A percentile compares a stretch with the other conserved stretches of the same genome.
Evolutionary conservation across 2,797 vertebrate species (phyloP).

Genomic region (Falco naumanni): DNA sequence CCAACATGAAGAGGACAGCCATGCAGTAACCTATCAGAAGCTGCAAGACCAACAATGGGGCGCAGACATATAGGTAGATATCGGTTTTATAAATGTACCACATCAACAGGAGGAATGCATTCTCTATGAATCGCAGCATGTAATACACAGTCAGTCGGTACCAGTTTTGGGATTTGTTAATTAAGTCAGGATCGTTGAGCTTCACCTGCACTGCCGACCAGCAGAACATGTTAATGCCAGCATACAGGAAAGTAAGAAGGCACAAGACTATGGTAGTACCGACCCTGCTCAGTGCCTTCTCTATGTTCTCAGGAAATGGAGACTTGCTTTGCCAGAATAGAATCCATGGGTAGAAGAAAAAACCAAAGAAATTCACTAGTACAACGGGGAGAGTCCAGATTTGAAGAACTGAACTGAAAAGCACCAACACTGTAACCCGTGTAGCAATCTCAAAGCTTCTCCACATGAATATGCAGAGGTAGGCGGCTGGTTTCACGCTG

Average conservation of each 20-base stretch:
- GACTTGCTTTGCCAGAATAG: slow-evolving; percentile 93
- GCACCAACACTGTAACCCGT: slow-evolving; percentile 89
- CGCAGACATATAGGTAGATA: slow-evolving; percentile 86
- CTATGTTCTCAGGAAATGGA: slow-evolving; percentile 94
- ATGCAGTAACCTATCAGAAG: slow-evolving; percentile 87
- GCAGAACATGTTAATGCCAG: slow-evolving; percentile 98
- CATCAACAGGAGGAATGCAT: slow-evolving; percentile 87
- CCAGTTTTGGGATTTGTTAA: slow-evolving; percentile 95
- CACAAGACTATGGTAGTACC: slow-evolving; percentile 93
- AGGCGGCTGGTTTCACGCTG: slow-evolving; percentile 87
- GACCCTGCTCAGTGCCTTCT: slow-evolving; percentile 90
- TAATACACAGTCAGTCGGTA: slow-evolving; percentile 91
- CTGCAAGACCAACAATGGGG: slow-evolving; percentile 88
- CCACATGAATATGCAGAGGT: slow-evolving; percentile 95
- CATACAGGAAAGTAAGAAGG: slow-evolving; percentile 94
- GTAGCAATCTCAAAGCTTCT: slow-evolving; percentile 96
- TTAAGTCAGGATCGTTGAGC: slow-evolving; percentile 91
- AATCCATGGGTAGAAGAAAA: slow-evolving; percentile 93
- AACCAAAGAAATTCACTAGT: slow-evolving; percentile 88
- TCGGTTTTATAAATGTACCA: slow-evolving; percentile 94
- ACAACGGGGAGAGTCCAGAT: slow-evolving; percentile 89
- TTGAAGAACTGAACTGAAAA: slow-evolving; percentile 94
- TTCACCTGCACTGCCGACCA: slow-evolving; percentile 96
- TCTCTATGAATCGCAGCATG: slow-evolving; percentile 91
- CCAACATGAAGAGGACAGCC: slow-evolving; percentile 92